phyloP scores from a whole-genome alignment of 2,113 vertebrate species.

The Apodemus sylvaticus region DNA sequence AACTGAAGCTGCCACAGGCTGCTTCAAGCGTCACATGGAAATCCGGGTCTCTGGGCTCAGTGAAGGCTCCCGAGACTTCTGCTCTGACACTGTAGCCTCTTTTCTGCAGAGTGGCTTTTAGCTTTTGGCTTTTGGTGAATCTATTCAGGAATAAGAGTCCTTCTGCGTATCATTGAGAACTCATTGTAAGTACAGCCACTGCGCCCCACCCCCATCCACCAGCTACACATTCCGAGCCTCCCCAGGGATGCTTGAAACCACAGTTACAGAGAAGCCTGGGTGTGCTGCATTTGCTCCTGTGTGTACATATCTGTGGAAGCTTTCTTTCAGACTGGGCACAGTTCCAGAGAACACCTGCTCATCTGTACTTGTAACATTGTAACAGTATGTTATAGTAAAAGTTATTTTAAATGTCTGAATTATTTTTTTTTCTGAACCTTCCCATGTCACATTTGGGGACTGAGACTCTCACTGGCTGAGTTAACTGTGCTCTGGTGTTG shows the following conservation, averaged over 20 bases:
- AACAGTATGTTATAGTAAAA: neutral
- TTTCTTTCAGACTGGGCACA: neutral
- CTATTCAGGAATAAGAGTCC: neutral
- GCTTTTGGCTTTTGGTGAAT: neutral
- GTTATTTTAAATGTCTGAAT: neutral
- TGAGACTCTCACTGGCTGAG: neutral
- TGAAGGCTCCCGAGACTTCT: neutral
- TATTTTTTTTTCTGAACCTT: neutral
- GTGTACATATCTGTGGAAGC: neutral
- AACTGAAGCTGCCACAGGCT: neutral
- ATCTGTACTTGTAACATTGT: no score
- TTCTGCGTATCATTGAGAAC: fast-evolving
- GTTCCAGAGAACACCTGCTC: neutral
- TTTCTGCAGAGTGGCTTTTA: neutral
- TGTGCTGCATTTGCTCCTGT: neutral
- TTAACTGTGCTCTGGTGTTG: neutral
- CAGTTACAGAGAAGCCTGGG: no score
- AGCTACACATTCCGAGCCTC: neutral
- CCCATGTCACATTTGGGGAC: neutral
- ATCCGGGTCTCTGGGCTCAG: neutral
- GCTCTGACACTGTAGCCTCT: neutral
- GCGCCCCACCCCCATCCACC: fast-evolving
- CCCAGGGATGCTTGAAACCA: neutral
- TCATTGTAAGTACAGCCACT: neutral
- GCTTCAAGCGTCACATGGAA: neutral